phyloP scores from a whole-genome alignment of 2,888 invertebrate genomes.

The Acleris cristana region DNA sequence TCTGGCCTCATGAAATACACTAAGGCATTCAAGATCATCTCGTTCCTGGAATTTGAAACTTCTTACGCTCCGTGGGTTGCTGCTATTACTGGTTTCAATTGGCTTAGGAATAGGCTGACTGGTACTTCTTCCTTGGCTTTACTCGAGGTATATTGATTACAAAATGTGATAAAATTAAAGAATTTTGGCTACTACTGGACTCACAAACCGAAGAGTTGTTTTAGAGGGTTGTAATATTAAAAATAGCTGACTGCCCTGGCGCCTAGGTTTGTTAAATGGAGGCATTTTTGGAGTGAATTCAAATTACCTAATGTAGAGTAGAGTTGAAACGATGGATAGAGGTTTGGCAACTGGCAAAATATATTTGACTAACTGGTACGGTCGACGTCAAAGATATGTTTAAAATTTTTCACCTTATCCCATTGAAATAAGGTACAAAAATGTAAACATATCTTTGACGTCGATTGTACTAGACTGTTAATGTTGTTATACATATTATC shows the following conservation, averaged over 20 bases:
- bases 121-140: constrained; percentile 48
- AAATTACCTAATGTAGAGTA: too few species aligned
- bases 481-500: background rate
- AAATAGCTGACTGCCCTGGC: too few species aligned
- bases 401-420: too few species aligned
- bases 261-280: too few species aligned
- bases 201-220: background rate
- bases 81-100: constrained; percentile 82
- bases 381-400: too few species aligned
- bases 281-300: too few species aligned
- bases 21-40: constrained; percentile 85
- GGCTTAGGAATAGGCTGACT: constrained; percentile 71
- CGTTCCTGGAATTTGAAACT: constrained; percentile 87
- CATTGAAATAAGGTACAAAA: too few species aligned
- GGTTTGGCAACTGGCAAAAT: background rate
- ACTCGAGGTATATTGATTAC: constrained; percentile 52
- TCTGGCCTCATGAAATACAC: constrained; percentile 85
- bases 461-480: background rate
- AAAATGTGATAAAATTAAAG: constrained; percentile 25
- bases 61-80: constrained; percentile 92
- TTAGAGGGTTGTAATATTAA: too few species aligned
- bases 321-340: too few species aligned
- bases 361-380: background rate
- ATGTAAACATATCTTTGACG: too few species aligned
- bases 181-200: background rate